Evolutionary conservation across 2,797 vertebrate genomes (phyloP), one percentile per base, ranked within the genome.

Genomic region (Leptodactylus fallax): DNA sequence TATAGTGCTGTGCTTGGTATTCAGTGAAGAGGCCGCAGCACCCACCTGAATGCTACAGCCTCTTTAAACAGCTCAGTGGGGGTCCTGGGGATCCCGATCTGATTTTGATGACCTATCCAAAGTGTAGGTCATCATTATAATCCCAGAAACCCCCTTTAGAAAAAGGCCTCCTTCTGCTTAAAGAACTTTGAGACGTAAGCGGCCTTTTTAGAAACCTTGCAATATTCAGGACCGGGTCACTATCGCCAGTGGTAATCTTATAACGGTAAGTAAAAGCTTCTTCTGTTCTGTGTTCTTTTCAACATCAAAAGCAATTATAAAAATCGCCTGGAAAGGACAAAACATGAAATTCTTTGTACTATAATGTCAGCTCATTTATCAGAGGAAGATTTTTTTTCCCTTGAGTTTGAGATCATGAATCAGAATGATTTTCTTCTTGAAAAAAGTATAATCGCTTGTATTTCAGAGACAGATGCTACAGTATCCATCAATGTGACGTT

Each of bases 261-360:
- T 79, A 11, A 10, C 2, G 10, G 53, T 36, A 58, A 58, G 55
- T 36, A 79, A 60, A 45, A 74, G n/a, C 23, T 47, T 19, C 51
- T 45, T 8, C n/a, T 82, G 9, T 83, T 72, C 27, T 77, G 7
- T 85, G 69, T 49, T 76, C 19, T 61, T 76, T 76, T 61, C 27
- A 49, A 47, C 83, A 86, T 86, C 61, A 69, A 19, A 58, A 63
- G 13, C 83, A 77, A 85, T 85, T 79, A 69, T 65, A 79, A 25
- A 79, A 71, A 81, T 81, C 7, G 21, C 27, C 61, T 80, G 19
- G 69, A 45, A 71, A 36, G 36, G 7, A 47, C 21, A 79, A 86
- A 14, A 49, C n/a, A 53, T 55, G 21, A 53, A 14, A 53, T 49
- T n/a, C 49, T 80, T n/a, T 80, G 49, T 72, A 60, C 78, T 58